phyloP scores from a whole-genome alignment of 2,888 invertebrate species.

The Prosopocoilus inquinatus region DNA sequence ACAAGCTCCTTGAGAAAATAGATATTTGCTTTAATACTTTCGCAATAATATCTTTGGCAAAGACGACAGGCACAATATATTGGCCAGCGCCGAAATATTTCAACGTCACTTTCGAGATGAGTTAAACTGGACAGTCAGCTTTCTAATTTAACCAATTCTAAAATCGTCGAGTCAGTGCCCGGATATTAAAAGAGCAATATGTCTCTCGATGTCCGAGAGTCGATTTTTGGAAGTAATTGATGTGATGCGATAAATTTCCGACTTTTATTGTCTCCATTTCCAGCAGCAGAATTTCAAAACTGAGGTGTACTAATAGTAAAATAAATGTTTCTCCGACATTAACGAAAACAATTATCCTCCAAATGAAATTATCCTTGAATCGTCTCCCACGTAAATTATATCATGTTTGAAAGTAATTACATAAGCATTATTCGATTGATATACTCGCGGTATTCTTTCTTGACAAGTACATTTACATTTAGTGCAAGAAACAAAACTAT shows the following conservation, averaged over 20 bases:
- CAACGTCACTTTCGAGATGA: slow-evolving; percentile 5
- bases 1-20: too few species aligned
- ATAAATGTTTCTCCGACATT: neutral
- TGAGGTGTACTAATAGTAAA: neutral
- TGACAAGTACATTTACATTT: too few species aligned
- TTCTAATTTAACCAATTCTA: slow-evolving; percentile 29
- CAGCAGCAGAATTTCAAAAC: neutral
- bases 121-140: slow-evolving; percentile 21
- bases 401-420: too few species aligned
- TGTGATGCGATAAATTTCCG: neutral
- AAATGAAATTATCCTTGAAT: too few species aligned
- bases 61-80: too few species aligned
- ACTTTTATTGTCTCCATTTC: neutral
- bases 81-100: slow-evolving; percentile 5
- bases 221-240: neutral
- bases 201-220: slow-evolving; percentile 5
- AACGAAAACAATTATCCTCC: too few species aligned
- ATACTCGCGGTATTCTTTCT: too few species aligned
- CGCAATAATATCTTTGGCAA: too few species aligned
- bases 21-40: too few species aligned
- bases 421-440: too few species aligned
- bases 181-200: slow-evolving; percentile 18
- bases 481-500: too few species aligned
- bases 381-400: too few species aligned
- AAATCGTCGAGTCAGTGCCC: slow-evolving; percentile 23